Percentiles rank a stretch among this genome's conserved stretches.
Evolutionary conservation across 2,113 vertebrate genomes (phyloP).

Genomic region (Dicerorhinus sumatrensis): DNA sequence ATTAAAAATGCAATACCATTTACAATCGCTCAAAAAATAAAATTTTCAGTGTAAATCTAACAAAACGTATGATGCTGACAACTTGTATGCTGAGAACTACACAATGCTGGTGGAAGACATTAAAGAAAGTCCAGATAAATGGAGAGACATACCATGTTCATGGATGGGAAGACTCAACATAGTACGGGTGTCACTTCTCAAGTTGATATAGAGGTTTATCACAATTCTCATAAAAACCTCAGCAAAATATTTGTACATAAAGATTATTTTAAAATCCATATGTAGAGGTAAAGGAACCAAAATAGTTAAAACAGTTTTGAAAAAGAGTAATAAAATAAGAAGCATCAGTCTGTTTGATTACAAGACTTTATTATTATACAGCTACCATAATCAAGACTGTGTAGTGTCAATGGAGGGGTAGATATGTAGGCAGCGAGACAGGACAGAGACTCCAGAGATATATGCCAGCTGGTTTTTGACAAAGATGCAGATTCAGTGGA

Average conservation of each 20-base stretch:
- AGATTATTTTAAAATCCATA: background rate
- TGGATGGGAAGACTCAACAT: background rate
- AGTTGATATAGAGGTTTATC: background rate
- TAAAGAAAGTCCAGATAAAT: background rate
- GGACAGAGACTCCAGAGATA: too few species aligned
- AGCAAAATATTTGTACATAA: background rate
- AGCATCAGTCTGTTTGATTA: background rate
- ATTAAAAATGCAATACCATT: background rate
- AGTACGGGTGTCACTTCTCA: accelerated
- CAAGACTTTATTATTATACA: background rate
- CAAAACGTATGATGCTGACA: background rate
- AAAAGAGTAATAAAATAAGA: background rate
- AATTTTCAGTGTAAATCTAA: background rate
- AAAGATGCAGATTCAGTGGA: background rate
- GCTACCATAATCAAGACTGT: background rate
- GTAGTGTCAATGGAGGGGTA: too few species aligned
- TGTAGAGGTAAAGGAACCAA: background rate
- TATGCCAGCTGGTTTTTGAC: too few species aligned
- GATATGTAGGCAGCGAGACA: accelerated
- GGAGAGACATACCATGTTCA: background rate
- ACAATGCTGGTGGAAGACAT: background rate
- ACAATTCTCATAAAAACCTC: background rate
- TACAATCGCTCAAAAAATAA: background rate
- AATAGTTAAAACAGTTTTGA: background rate
- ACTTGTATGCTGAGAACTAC: background rate